phyloP scores from a whole-genome alignment of 2,888 invertebrate species.

The Lysandra coridon region DNA sequence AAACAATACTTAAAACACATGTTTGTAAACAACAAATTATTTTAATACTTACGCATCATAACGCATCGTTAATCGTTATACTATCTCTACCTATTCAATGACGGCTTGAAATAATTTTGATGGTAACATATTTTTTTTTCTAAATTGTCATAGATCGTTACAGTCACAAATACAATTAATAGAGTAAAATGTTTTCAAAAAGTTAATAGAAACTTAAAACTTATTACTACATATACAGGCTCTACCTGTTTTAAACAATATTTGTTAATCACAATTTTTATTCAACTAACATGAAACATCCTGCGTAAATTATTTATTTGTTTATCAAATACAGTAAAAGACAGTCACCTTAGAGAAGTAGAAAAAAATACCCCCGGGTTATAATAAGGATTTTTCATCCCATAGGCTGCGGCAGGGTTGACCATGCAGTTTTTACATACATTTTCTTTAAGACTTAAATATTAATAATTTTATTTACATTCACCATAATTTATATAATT shows the following conservation, averaged over 20 bases:
- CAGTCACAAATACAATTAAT: background rate
- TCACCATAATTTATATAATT: background rate
- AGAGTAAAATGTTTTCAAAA: background rate
- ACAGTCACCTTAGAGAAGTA: background rate
- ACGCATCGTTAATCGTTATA: background rate
- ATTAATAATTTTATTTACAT: conserved; percentile 4
- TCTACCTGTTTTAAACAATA: background rate
- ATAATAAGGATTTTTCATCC: no score
- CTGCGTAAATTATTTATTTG: background rate
- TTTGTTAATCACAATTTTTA: background rate
- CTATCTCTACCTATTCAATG: conserved; percentile 34
- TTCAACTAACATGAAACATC: background rate
- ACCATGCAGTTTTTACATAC: background rate
- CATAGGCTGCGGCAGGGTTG: background rate
- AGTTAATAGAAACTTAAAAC: background rate
- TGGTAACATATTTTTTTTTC: background rate
- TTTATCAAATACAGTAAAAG: background rate
- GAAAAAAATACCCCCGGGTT: background rate
- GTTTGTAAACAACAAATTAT: conserved; percentile 7
- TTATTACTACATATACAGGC: background rate
- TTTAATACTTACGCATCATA: background rate
- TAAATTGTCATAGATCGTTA: background rate
- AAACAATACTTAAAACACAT: background rate
- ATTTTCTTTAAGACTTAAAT: background rate
- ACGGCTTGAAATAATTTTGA: background rate